Evolutionary conservation across 1,140 invertebrate genomes (phyloP), one percentile per base, ranked within the genome.

Genomic region (Delia radicum): DNA sequence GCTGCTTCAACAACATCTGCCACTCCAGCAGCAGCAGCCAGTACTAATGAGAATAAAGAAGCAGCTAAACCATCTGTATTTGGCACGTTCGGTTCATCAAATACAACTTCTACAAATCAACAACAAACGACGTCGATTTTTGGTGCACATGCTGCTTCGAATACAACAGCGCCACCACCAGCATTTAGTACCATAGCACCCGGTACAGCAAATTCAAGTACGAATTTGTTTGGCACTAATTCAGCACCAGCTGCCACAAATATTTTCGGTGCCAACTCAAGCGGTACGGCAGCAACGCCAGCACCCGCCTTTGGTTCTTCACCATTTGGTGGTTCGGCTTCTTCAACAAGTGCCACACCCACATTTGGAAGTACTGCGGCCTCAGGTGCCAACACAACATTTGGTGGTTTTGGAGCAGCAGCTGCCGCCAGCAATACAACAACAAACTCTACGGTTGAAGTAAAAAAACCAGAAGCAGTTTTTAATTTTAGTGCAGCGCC

Each of bases 41-140:
- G 24, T 13, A 28, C 77, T 27, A 29, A 28, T 24, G 42, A 72
- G 42, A 37, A 28, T 62, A 63, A 18, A 74, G 75, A 69, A 62
- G 3, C 62, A 15, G 13, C 69, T 33, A 69, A 69, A 33, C 65
- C 73, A 29, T 33, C 77, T 18, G 27, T 73, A 3, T 78, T 80
- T 8, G 78, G 78, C 1, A 13, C 67, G 15, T 79, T 79, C 37
- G 27, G 69, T 73, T 77, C 80, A 7, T 81, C 81, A 67, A 71
- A 13, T 13, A 31, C 72, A 61, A 21, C 10, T 13, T 26, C 46
- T 3, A 28, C 24, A 13, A 63, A 21, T 21, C 65, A 69, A n/a
- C 65, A 69, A 12, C 65, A 69, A 46, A 74, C n/a, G n/a, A 37
- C 62, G 31, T 63, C 78, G 28, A 71, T 77, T 13, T 77, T 77